Base-by-base conservation (phyloP, 1,140 invertebrate species). In the Conus ventricosus region DNA sequence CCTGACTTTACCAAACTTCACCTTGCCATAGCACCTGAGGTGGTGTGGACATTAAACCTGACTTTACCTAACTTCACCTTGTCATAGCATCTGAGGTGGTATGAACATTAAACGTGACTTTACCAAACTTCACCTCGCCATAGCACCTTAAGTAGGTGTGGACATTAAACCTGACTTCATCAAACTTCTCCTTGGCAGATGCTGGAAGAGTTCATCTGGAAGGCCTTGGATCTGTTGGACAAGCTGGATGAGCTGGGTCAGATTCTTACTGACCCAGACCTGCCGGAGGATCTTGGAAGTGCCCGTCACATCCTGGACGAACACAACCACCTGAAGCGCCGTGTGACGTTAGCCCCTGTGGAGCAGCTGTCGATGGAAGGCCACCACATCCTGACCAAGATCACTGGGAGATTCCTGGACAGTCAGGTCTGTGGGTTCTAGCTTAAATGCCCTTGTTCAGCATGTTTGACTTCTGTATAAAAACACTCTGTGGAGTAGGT, bases 171-270 rank as follows among this genome's bases (percentile, higher is more conserved):
- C 39, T 39, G 39, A 39, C 39, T 39, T 39, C 3, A 39, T 39
- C 39, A 39, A 39, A 39, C 39, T 3, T 39, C 39, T 39, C 39
- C 39, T 39, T 39, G 39, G 23, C 84, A 96, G 95, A 98, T 97
- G 85, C 96, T 99, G 88, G 99, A 99, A 96, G 98, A 99, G 94
- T 98, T 99, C 94, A 97, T 98, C 87, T 99, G 98, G 97, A 98
- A 99, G 96, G 97, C 98, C 4, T 97, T 97, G 54, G 98, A 99
- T 94, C 96, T 99, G 88, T 96, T 99, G 67, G 98, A 99, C 94
- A 96, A 98, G 86, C 96, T 99, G 76, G 98, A 99, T 93, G 93
- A 95, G 76, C 92, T 96, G 13, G 95, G 98, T 93, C 98, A 99
- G 94, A 98, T 99, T 94, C 96, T 99, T 25, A 97, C 97, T 87